These are phyloP conservation scores for Butastur rufipennis DNA, from an alignment of 2,113 vertebrate species.

Conservation along the genomic window DNA sequence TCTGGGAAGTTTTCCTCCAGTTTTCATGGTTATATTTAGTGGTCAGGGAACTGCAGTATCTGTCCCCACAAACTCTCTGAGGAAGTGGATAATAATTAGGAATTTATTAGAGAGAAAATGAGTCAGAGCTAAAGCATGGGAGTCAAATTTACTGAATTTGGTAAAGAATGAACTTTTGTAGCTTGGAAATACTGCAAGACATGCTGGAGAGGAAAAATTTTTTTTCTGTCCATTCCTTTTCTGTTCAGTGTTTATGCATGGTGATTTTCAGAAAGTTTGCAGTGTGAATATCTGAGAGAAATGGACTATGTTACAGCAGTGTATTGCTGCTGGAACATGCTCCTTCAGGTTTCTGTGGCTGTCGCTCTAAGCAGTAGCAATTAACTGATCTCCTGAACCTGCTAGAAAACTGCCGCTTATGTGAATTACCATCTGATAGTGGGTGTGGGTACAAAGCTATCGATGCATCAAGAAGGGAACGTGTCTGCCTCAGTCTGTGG, in stretches of 20 bases:
- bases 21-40: background rate
- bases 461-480: background rate
- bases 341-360: background rate
- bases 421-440: background rate
- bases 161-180: background rate
- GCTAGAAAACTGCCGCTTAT: background rate
- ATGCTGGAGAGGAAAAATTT: background rate
- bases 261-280: background rate
- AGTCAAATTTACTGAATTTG: background rate
- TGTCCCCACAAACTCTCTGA: background rate
- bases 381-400: background rate
- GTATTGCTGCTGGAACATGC: background rate
- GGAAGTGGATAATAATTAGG: background rate
- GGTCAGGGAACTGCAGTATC: background rate
- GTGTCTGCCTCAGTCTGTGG: background rate
- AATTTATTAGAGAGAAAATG: background rate
- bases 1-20: background rate
- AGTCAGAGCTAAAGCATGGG: background rate
- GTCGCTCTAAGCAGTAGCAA: no score
- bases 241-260: background rate
- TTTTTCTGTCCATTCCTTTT: background rate
- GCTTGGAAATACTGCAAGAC: background rate
- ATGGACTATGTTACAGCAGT: background rate
- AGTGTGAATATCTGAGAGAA: background rate
- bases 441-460: background rate